Evolutionary conservation across 2,113 vertebrate species (phyloP), one percentile per base, ranked within the genome.

Genomic region (Balaeniceps rex): DNA sequence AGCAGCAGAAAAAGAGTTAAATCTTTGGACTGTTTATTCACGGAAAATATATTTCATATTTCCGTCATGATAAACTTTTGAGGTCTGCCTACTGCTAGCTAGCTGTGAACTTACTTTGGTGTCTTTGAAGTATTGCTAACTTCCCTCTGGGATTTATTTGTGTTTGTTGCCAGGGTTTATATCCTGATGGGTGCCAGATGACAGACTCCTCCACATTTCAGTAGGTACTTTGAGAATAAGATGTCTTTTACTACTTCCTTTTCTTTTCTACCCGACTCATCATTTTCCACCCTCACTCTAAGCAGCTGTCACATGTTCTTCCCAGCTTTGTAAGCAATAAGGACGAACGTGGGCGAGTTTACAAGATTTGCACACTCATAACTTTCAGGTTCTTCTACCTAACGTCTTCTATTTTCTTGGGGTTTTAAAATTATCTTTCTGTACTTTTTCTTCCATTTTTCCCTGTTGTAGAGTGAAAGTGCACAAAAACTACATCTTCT

Each of bases 151-250:
- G 87, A 80, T 91, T 95, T 96, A 83, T 92, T 85, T 91, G 83
- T 82, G 77, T 84, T 93, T 94, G 55, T 79, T 97, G 88, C 77
- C 57, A 94, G 80, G 74, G 83, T 69, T 93, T 93, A 31, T 57
- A 82, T 85, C 78, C 94, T 89, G 78, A 93, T 94, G 91, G 87
- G 89, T 93, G 89, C 83, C 96, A 96, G 96, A 87, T 94, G 94
- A 97, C 95, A 96, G 81, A 82, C 54, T 91, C 91, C 93, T 95
- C 94, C 6, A 7, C 81, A 38, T 94, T 81, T 94, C 2, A 0
- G 61, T 74, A 89, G 94, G 94, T 94, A 70, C 91, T 97, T 96
- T 54, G 96, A 96, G 74, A 94, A 87, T 74, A 55, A 95, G 83
- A 82, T 76, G 65, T 76, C 77, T 95, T 91, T 93, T 94, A 91